These are phyloP conservation scores for Eubasilissa regina DNA, from an alignment of 1,140 invertebrate genomes.

Conservation along the genomic window DNA sequence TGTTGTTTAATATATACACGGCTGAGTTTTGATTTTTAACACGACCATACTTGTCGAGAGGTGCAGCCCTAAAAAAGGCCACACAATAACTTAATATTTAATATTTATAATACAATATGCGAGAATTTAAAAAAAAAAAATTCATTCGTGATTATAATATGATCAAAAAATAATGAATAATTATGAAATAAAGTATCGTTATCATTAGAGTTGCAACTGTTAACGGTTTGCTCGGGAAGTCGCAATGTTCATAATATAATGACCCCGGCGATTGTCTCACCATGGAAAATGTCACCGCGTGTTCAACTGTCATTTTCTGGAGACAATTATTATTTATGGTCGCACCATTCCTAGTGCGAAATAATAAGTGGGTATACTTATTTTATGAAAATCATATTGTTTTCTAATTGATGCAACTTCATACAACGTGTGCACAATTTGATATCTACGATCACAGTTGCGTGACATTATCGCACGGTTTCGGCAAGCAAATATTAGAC, in stretches of 20 bases:
- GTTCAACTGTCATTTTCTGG: slow-evolving; percentile 50
- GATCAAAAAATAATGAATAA: too few species aligned
- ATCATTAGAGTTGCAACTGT: neutral
- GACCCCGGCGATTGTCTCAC: slow-evolving; percentile 50
- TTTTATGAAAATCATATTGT: slow-evolving; percentile 4
- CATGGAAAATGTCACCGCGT: slow-evolving; percentile 59
- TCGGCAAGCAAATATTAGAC: neutral
- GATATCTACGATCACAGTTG: neutral
- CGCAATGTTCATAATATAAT: slow-evolving; percentile 28
- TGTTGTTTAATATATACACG: too few species aligned
- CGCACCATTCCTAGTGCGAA: slow-evolving; percentile 13
- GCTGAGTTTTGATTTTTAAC: too few species aligned
- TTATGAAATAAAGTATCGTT: too few species aligned
- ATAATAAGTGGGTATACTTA: neutral
- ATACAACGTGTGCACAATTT: neutral
- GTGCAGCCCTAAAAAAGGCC: too few species aligned
- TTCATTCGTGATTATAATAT: too few species aligned
- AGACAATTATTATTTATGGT: slow-evolving; percentile 27
- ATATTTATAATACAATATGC: too few species aligned
- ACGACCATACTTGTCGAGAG: too few species aligned
- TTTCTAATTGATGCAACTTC: slow-evolving; percentile 27
- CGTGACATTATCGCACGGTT: neutral
- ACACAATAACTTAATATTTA: too few species aligned
- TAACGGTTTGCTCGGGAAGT: neutral
- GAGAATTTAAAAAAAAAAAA: too few species aligned